Percentiles rank a stretch among this genome's conserved stretches.
Evolutionary conservation across 2,113 vertebrate genomes (phyloP).

Genomic region (Oreotrochilus melanogaster): DNA sequence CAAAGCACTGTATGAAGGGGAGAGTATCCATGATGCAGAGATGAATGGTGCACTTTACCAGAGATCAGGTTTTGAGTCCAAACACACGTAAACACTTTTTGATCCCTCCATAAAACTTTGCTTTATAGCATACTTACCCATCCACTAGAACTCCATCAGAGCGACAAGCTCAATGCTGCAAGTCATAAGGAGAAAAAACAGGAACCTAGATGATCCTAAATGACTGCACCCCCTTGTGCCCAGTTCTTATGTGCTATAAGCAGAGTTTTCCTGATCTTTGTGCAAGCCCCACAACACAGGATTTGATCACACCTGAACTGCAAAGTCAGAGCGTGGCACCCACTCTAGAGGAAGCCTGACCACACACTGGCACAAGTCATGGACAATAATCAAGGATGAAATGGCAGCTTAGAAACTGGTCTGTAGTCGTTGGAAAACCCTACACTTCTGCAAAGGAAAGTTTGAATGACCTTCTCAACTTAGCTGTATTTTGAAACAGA

Average conservation of each 20-base stretch:
- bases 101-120: background rate
- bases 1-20: background rate
- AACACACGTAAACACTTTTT: background rate
- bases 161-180: background rate
- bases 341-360: background rate
- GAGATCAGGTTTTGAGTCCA: background rate
- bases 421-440: background rate
- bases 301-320: background rate
- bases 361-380: rapidly evolving
- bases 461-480: background rate
- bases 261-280: background rate
- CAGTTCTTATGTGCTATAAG: rapidly evolving
- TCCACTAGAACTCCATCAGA: background rate
- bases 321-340: background rate
- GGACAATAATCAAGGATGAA: background rate
- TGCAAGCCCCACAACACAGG: background rate
- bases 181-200: background rate
- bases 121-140: background rate
- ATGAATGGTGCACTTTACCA: background rate
- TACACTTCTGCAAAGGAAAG: background rate
- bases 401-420: background rate
- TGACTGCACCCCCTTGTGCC: background rate
- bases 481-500: conserved; percentile 4
- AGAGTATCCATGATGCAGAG: rapidly evolving
- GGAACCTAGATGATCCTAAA: background rate